Evolutionary conservation across 2,888 invertebrate species (phyloP), one percentile per base, ranked within the genome.

Genomic region (Pheosia tremula): DNA sequence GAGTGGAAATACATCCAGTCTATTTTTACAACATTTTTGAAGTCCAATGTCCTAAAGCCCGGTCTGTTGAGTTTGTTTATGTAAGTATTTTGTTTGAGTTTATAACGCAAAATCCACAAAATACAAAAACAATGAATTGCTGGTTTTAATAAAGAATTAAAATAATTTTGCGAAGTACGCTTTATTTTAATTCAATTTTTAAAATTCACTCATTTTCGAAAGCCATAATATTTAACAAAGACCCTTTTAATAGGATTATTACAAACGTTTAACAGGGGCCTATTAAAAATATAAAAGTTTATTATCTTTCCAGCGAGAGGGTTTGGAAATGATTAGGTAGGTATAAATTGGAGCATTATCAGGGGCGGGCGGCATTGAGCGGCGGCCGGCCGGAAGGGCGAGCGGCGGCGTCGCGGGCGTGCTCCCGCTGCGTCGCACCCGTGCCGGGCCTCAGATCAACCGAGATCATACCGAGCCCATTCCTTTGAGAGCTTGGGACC

Each of bases 251-350:
- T 52, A 52, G 36, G 36, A 9, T 52, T 52, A 52, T 52, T 52
- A 36, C 9, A 36, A 52, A 52, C 36, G 52, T 7, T 52, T 52
- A 36, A 36, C 36, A 36, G 24, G 36, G 52, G 36, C 52, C 52
- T 52, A 52, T 52, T 52, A 36, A 52, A 50, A 52, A 52, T 52
- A 52, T 52, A 52, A 52, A 8, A 52, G 52, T 36, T 52, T 52
- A 52, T 52, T 52, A 52, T 52, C 52, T 36, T 52, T 52, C 36
- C 52, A 52, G 52, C 36, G 52, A 52, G 52, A 5, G 36, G 52
- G 52, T 52, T 52, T 52, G 7, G 9, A 36, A 52, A 52, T 52
- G 36, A 52, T 52, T 6, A 52, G 13, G 49, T 49, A 13, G 8
- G 36, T 52, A 9, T 49, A 49, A 49, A 49, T 52, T 24, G 52